phyloP scores from a whole-genome alignment of 2,888 invertebrate genomes.

The Mactromeris polynyma region DNA sequence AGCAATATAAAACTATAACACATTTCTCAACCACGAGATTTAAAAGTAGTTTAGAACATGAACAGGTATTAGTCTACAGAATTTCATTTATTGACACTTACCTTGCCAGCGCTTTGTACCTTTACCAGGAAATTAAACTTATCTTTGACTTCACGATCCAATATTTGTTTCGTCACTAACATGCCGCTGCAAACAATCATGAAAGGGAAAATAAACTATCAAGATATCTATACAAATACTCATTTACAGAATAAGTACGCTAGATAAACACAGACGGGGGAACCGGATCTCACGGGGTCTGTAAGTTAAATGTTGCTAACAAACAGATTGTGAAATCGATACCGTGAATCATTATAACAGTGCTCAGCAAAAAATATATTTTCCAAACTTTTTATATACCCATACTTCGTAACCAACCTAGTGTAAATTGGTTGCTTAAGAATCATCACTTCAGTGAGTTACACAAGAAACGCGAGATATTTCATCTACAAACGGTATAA shows the following conservation, averaged over 20 bases:
- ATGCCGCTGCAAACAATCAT: constrained; percentile 34
- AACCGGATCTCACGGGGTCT: too few relatives aligned
- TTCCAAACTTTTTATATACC: too few relatives aligned
- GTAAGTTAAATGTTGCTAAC: too few relatives aligned
- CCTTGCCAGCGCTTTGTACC: neutral
- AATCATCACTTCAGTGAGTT: too few relatives aligned
- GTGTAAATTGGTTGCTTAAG: too few relatives aligned
- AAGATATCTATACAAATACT: too few relatives aligned
- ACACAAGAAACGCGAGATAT: too few relatives aligned
- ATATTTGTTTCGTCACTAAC: neutral
- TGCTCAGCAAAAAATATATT: too few relatives aligned
- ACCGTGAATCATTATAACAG: too few relatives aligned
- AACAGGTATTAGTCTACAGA: neutral
- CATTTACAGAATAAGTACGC: neutral
- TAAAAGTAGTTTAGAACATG: neutral
- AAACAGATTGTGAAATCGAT: too few relatives aligned
- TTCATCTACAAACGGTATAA: too few relatives aligned
- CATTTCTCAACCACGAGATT: neutral
- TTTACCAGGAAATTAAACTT: constrained; percentile 7
- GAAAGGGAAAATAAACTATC: neutral
- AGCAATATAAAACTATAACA: neutral
- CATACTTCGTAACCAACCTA: too few relatives aligned
- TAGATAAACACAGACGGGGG: neutral
- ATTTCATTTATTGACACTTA: neutral
- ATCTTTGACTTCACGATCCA: constrained; percentile 39